Evolutionary conservation across 2,888 invertebrate genomes (phyloP).

Genomic region (Ceratothoa steindachneri): DNA sequence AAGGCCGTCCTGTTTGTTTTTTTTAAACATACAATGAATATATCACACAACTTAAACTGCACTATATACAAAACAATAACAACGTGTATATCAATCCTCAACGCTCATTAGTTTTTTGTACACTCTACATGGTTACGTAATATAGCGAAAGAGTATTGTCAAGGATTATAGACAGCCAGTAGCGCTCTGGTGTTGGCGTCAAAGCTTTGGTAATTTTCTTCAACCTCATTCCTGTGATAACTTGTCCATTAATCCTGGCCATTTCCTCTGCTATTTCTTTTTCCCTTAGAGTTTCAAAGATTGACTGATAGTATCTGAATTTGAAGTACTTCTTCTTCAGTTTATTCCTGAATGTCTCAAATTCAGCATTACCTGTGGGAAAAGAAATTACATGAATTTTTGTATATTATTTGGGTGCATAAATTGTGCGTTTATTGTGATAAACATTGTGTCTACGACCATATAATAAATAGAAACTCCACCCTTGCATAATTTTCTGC

Average conservation of each 20-base stretch:
- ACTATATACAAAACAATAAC: too few species aligned
- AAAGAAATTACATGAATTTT: not conserved
- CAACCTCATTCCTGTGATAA: conserved; percentile 37
- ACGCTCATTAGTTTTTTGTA: not conserved
- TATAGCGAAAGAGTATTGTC: conserved; percentile 43
- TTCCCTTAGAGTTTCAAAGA: conserved; percentile 33
- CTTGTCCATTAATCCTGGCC: conserved; percentile 36
- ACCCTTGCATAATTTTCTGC: too few species aligned
- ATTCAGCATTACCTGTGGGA: conserved; percentile 29
- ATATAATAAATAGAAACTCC: too few species aligned
- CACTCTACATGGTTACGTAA: conserved; percentile 41
- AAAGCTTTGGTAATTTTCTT: conserved; percentile 44
- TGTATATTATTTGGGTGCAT: too few species aligned
- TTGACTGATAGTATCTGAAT: conserved; percentile 33
- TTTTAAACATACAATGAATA: too few species aligned
- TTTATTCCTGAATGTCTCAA: conserved; percentile 21
- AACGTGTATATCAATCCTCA: too few species aligned
- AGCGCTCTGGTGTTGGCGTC: conserved; percentile 33
- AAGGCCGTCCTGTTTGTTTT: too few species aligned
- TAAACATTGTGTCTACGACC: too few species aligned
- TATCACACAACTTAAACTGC: too few species aligned
- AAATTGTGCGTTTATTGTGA: too few species aligned
- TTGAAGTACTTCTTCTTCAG: conserved; percentile 14
- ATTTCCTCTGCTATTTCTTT: conserved; percentile 30
- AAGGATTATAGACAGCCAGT: conserved; percentile 40